These are phyloP conservation scores for Tenualosa ilisha DNA, from an alignment of 2,797 vertebrate species.

Conservation along the genomic window DNA sequence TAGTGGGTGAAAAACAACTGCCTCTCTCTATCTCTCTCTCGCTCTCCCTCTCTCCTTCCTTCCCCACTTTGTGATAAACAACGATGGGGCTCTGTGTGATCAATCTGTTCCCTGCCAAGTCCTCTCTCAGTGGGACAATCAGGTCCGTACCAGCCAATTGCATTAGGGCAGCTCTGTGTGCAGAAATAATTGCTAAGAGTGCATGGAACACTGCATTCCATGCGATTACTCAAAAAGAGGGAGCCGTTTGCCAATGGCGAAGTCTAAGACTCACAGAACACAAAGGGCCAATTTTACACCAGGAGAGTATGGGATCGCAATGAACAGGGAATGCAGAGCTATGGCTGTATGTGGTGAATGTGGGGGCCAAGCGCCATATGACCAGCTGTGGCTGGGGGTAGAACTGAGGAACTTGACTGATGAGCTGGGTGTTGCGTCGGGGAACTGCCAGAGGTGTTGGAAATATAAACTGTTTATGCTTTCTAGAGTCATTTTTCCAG, in stretches of 20 bases:
- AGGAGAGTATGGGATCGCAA: neutral
- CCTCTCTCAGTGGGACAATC: slow-evolving; percentile 52
- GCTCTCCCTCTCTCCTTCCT: slow-evolving; percentile 33
- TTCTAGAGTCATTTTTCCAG: neutral
- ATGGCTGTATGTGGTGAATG: neutral
- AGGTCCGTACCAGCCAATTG: slow-evolving; percentile 50
- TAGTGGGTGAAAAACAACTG: neutral
- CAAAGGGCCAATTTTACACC: slow-evolving; percentile 35
- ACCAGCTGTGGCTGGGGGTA: neutral
- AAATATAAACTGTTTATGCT: slow-evolving; percentile 23
- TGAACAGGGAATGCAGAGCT: neutral
- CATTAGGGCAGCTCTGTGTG: slow-evolving; percentile 41
- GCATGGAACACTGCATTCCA: slow-evolving; percentile 49
- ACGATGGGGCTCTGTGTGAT: slow-evolving; percentile 48
- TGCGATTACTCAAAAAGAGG: slow-evolving; percentile 58
- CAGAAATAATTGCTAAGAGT: slow-evolving; percentile 55
- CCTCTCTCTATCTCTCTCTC: slow-evolving; percentile 32
- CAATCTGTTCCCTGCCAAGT: slow-evolving; percentile 53
- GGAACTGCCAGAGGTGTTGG: slow-evolving; percentile 7
- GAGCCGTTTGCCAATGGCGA: slow-evolving; percentile 40
- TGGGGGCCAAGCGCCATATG: neutral
- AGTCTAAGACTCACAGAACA: slow-evolving; percentile 34
- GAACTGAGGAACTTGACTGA: neutral
- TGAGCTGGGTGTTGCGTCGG: neutral
- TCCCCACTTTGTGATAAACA: slow-evolving; percentile 46